Evolutionary conservation across 2,888 invertebrate species (phyloP).

Genomic region (Cerastis leucographa): DNA sequence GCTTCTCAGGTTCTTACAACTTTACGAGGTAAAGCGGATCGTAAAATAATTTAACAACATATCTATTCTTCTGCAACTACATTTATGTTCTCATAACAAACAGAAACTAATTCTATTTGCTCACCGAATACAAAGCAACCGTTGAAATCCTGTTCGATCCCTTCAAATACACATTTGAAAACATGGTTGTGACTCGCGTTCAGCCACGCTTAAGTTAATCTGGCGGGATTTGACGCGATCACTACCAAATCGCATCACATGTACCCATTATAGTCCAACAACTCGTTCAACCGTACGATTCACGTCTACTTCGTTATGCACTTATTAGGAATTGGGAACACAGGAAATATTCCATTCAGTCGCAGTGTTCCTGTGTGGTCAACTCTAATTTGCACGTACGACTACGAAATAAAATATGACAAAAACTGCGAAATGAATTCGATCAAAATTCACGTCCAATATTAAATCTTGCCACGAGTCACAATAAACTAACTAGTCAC

Average conservation of each 20-base stretch:
- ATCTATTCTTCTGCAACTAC: slow-evolving; percentile 30
- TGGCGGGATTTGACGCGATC: slow-evolving; percentile 73
- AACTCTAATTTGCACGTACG: slow-evolving; percentile 23
- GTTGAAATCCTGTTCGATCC: slow-evolving; percentile 72
- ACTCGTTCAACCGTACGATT: slow-evolving; percentile 14
- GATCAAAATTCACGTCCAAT: slow-evolving; percentile 60
- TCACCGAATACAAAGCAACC: slow-evolving; percentile 60
- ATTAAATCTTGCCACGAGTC: slow-evolving; percentile 66
- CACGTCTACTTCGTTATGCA: slow-evolving; percentile 23
- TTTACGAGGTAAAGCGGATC: background rate
- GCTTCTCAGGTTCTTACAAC: background rate
- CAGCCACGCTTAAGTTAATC: slow-evolving; percentile 74
- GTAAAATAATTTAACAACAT: slow-evolving; percentile 19
- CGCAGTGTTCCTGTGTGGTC: background rate
- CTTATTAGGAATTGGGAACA: slow-evolving; percentile 40
- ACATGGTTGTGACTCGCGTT: slow-evolving; percentile 71
- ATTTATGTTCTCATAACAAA: slow-evolving; percentile 50
- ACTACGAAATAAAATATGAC: slow-evolving; percentile 36
- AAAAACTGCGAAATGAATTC: slow-evolving; percentile 49
- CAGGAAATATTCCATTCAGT: slow-evolving; percentile 31
- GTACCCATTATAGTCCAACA: slow-evolving; percentile 58
- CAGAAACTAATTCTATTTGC: slow-evolving; percentile 52
- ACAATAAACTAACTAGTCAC: slow-evolving; percentile 68
- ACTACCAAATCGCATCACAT: slow-evolving; percentile 73
- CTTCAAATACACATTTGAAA: slow-evolving; percentile 72